Base-by-base conservation (phyloP, 2,113 vertebrate species). In the Forbesichthys agassizii region DNA sequence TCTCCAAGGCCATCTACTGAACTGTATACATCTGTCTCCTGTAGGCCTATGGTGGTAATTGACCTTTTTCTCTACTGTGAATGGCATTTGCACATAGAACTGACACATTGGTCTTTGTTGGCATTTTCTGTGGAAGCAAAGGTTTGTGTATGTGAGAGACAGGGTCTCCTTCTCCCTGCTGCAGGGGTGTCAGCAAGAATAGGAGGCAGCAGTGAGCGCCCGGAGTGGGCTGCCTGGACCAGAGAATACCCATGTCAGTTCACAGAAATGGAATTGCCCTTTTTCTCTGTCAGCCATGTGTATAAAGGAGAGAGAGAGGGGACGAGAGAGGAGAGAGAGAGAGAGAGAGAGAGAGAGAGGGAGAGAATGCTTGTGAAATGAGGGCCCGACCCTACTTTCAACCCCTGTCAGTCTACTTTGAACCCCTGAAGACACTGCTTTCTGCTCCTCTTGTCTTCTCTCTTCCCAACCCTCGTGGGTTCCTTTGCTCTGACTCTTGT, bases 21-120 rank as follows among this genome's bases (percentile, higher is more conserved):
- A 27, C 27, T 52, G 49, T 52, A 52, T 79, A 74, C 77, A 71
- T 82, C 78, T 27, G 51, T 75, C 74, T 87, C 72, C 42, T 60
- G 48, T 52, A 73, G 71, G 77, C 80, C 74, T 67, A 36, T 60
- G 59, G 55, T 69, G 53, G 74, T 74, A 81, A 84, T 85, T 85
- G 75, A 73, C 79, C 74, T 88, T 80, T 68, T 81, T 60, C 48
- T 69, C 81, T 80, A 78, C 83, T 73, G 69, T 79, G 82, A 85
- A 69, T 88, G 84, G 74, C 88, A 88, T 92, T 91, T 87, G 68
- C 81, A 80, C 81, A 77, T 67, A 68, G 59, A 36, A 75, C 78
- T 83, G 84, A 89, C 85, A 87, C 80, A 64, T 74, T 84, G 80
- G 82, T 82, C 80, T 79, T 88, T 76, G 79, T 69, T 89, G 91